Evolutionary conservation across 1,140 invertebrate genomes (phyloP).

Genomic region (Pentalonia nigronervosa): DNA sequence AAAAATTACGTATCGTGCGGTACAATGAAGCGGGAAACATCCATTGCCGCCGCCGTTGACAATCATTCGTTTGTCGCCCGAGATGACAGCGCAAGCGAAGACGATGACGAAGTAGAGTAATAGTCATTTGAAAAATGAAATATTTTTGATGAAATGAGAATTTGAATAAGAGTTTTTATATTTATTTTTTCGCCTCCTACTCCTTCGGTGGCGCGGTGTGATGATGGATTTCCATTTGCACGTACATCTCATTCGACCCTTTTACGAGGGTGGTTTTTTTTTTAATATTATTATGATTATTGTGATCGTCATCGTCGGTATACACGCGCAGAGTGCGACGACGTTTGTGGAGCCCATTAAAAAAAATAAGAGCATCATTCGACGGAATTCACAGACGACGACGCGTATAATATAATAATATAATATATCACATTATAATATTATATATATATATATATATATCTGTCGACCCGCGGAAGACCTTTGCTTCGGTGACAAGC

Average conservation of each 20-base stretch:
- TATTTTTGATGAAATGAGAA: slow-evolving; percentile 44
- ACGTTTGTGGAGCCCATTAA: slow-evolving; percentile 30
- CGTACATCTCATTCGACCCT: slow-evolving; percentile 34
- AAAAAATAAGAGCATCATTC: slow-evolving; percentile 36
- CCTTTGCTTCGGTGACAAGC: background rate
- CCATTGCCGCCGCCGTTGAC: background rate
- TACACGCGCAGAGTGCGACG: background rate
- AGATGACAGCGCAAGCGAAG: slow-evolving; percentile 14
- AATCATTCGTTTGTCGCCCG: slow-evolving; percentile 40
- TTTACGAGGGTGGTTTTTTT: background rate
- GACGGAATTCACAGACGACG: background rate
- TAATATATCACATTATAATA: slow-evolving; percentile 19
- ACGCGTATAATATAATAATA: slow-evolving; percentile 34
- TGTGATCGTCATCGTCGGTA: background rate
- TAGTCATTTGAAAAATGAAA: slow-evolving; percentile 53
- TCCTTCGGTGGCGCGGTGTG: background rate
- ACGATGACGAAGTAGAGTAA: slow-evolving; percentile 19
- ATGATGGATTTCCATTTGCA: slow-evolving; percentile 47
- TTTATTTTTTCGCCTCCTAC: background rate
- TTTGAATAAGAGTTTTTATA: slow-evolving; percentile 39
- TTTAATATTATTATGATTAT: slow-evolving; percentile 31
- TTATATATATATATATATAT: slow-evolving; percentile 11
- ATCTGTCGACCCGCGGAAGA: background rate
- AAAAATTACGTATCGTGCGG: slow-evolving; percentile 13
- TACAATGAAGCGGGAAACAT: background rate